phyloP scores from a whole-genome alignment of 2,113 vertebrate genomes.

The Crotophaga sulcirostris region DNA sequence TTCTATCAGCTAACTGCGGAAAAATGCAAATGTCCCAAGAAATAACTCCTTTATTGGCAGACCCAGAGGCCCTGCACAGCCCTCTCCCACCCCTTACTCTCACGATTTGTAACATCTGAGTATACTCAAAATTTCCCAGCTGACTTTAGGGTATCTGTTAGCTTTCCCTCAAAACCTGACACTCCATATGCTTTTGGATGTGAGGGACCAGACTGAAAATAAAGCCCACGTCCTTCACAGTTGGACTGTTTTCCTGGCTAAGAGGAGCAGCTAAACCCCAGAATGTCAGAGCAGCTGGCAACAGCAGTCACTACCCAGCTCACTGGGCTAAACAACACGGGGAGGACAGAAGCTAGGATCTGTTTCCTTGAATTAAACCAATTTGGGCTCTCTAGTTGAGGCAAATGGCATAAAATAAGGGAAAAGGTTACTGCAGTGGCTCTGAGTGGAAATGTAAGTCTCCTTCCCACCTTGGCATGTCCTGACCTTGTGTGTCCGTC shows the following conservation, averaged over 20 bases:
- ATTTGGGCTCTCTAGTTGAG: not conserved
- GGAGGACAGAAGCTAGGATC: not conserved
- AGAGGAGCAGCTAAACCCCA: not conserved
- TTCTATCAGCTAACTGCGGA: not conserved
- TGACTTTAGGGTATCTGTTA: not conserved
- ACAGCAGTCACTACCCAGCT: not conserved
- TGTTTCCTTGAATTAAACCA: not conserved
- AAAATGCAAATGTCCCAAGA: not conserved
- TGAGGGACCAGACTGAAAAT: not conserved
- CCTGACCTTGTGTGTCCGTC: not conserved
- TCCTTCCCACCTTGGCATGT: not conserved
- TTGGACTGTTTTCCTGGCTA: not conserved
- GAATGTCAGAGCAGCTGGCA: not conserved
- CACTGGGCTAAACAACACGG: not conserved
- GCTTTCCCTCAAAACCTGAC: rapidly evolving
- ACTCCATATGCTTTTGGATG: rapidly evolving
- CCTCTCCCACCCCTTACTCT: not conserved
- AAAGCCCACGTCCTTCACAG: not conserved
- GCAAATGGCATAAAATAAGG: not conserved
- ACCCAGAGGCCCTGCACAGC: not conserved
- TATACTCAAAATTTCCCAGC: not conserved
- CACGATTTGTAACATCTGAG: not conserved
- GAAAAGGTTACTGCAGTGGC: not conserved
- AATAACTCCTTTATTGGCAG: not conserved
- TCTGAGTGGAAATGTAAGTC: not conserved